Percentiles rank a stretch among this genome's conserved stretches.
Conservation (phyloP, 2,113 vertebrate genomes). For the Nothocercus nigrocapillus region DNA sequence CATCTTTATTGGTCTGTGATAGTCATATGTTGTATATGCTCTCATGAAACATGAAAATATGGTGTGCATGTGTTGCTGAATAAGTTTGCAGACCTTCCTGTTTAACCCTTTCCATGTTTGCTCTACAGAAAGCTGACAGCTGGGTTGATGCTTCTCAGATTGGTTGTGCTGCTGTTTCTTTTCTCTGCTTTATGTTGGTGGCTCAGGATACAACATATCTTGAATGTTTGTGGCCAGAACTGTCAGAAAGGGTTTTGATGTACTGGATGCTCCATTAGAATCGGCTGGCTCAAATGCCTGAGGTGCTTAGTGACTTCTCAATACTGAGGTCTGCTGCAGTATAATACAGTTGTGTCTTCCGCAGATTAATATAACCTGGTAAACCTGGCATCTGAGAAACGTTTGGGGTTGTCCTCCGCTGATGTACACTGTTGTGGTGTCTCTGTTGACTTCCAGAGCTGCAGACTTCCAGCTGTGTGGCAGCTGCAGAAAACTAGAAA, state of each 20-base stretch:
- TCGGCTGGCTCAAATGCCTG: background rate
- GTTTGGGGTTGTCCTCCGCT: background rate
- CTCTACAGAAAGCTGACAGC: accelerated
- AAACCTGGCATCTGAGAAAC: background rate
- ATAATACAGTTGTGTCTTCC: background rate
- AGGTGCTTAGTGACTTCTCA: background rate
- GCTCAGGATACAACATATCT: background rate
- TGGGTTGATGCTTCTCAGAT: background rate
- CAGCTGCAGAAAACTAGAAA: background rate
- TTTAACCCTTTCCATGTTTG: accelerated
- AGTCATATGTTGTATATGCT: background rate
- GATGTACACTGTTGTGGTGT: accelerated
- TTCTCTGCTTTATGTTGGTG: background rate
- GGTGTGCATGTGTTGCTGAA: background rate
- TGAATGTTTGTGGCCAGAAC: background rate
- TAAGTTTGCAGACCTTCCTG: background rate
- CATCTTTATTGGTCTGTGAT: background rate
- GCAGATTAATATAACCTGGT: background rate
- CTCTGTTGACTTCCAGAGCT: background rate
- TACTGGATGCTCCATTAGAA: background rate
- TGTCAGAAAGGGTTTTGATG: background rate
- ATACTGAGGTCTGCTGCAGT: background rate
- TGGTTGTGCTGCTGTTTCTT: background rate
- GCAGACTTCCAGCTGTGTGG: background rate
- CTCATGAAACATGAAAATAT: background rate